phyloP scores from a whole-genome alignment of 2,888 invertebrate genomes.

The Pterostichus niger region DNA sequence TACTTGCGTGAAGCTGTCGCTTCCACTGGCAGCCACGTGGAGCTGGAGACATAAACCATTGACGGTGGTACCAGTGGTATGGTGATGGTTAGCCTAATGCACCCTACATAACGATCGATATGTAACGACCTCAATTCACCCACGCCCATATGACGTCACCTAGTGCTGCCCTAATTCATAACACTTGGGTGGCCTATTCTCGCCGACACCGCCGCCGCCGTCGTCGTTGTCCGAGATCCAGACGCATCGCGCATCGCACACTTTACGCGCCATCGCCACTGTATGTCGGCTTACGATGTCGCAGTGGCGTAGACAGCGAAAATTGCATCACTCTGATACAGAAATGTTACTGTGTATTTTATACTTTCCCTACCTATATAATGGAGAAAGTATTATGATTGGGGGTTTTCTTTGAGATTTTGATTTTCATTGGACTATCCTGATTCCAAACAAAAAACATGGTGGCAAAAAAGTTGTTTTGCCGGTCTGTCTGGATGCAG shows the following conservation, averaged over 20 bases:
- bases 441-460: too few relatives aligned
- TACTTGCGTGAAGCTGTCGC: too few relatives aligned
- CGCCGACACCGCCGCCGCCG: slow-evolving; percentile 5
- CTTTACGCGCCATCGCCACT: too few relatives aligned
- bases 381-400: background rate
- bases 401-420: background rate
- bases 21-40: background rate
- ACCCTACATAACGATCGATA: slow-evolving; percentile 63
- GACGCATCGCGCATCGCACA: background rate
- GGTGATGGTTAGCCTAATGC: slow-evolving; percentile 37
- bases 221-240: background rate
- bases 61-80: slow-evolving; percentile 11
- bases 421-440: too few relatives aligned
- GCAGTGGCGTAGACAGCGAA: too few relatives aligned
- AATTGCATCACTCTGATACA: too few relatives aligned
- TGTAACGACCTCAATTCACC: slow-evolving; percentile 65
- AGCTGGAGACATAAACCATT: background rate
- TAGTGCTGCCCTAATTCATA: slow-evolving; percentile 56
- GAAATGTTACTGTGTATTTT: too few relatives aligned
- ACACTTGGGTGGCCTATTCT: slow-evolving; percentile 61
- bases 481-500: too few relatives aligned
- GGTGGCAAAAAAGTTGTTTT: too few relatives aligned
- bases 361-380: too few relatives aligned
- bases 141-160: slow-evolving; percentile 65
- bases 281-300: too few relatives aligned